These are phyloP conservation scores for Romanomermis culicivorax DNA, from an alignment of 2,888 invertebrate genomes.

Conservation along the genomic window DNA sequence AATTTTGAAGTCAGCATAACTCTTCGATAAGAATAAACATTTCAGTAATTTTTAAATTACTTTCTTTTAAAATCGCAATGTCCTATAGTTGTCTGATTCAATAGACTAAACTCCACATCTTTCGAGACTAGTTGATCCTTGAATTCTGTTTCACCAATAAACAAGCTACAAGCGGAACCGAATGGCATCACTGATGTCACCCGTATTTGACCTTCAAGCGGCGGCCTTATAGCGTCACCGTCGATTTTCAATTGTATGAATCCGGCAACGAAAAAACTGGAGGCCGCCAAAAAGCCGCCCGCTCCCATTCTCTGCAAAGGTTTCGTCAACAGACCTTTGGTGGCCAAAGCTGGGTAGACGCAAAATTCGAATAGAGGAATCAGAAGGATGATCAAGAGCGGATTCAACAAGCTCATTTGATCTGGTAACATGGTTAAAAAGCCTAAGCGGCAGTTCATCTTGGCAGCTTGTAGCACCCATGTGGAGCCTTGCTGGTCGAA, in stretches of 20 bases:
- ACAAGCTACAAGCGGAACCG: too few relatives aligned
- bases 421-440: constrained; percentile 42
- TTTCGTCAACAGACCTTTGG: constrained; percentile 35
- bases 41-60: too few relatives aligned
- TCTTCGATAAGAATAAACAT: too few relatives aligned
- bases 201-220: background rate
- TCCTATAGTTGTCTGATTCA: too few relatives aligned
- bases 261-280: constrained; percentile 62
- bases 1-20: too few relatives aligned
- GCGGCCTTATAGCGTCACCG: background rate
- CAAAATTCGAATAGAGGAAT: constrained; percentile 34
- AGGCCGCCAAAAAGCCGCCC: constrained; percentile 62
- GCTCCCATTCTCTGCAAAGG: constrained; percentile 64
- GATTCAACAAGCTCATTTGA: constrained; percentile 61
- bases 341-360: constrained; percentile 31
- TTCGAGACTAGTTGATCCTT: too few relatives aligned
- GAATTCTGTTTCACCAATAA: too few relatives aligned
- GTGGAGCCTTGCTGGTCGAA: constrained; percentile 33
- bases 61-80: too few relatives aligned
- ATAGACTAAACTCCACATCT: too few relatives aligned
- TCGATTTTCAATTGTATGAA: constrained; percentile 41
- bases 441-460: constrained; percentile 31
- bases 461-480: constrained; percentile 26
- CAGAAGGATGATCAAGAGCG: constrained; percentile 31
- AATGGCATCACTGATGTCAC: background rate